A percentile compares a stretch with the other conserved stretches of the same genome.
These are phyloP conservation scores for Probosciger aterrimus DNA, from an alignment of 2,113 vertebrate species.

Conservation along the genomic window DNA sequence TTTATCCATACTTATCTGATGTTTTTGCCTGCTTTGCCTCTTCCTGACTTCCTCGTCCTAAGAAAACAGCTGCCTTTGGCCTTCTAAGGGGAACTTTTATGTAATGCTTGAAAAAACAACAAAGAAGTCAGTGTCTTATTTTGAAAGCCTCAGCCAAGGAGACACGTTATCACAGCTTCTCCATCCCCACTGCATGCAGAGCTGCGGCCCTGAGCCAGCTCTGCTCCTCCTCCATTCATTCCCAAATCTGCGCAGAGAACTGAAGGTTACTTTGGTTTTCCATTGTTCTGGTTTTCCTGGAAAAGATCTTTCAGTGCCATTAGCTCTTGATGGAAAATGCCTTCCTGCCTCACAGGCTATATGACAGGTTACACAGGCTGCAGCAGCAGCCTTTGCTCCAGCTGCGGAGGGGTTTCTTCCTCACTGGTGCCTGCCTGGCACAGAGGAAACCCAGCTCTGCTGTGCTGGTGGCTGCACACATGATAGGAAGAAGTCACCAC, in stretches of 20 bases:
- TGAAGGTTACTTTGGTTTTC: not conserved
- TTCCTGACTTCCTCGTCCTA: conserved; percentile 20
- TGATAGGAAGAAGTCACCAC: not conserved
- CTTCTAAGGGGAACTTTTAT: conserved; percentile 4
- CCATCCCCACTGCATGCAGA: conserved; percentile 6
- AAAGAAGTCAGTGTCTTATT: not conserved
- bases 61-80: conserved; percentile 45
- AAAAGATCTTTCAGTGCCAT: not conserved
- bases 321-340: not conserved
- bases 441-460: not conserved
- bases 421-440: not conserved
- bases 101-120: not conserved
- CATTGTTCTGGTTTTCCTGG: not conserved
- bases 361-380: not conserved
- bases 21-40: conserved; percentile 35
- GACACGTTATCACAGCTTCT: not conserved
- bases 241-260: not conserved
- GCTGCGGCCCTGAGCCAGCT: not conserved
- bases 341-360: not conserved
- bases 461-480: not conserved
- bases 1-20: conserved; percentile 28
- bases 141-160: conserved; percentile 8
- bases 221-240: not conserved
- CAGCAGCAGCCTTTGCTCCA: not conserved
- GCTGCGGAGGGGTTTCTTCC: not conserved